Percentiles rank a stretch among this genome's conserved stretches.
These are phyloP conservation scores for Dromococcyx pavoninus DNA, from an alignment of 2,797 vertebrate species.

Conservation along the genomic window DNA sequence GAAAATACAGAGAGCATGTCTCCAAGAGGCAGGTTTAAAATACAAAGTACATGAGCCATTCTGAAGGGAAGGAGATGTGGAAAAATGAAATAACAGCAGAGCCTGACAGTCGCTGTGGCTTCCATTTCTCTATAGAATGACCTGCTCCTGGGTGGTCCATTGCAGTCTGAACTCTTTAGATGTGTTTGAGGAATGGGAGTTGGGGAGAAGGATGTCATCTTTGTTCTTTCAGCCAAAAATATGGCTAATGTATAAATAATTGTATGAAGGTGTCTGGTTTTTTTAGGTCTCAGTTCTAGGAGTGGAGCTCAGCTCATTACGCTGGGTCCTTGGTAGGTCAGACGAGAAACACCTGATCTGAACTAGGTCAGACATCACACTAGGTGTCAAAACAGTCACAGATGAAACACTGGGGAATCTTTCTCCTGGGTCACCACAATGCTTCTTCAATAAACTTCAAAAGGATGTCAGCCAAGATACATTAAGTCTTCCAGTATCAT, in stretches of 20 bases:
- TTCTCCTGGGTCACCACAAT: not conserved
- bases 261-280: not conserved
- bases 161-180: not conserved
- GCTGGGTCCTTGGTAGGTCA: not conserved
- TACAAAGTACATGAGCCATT: rapidly evolving
- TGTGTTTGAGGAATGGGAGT: not conserved
- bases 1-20: not conserved
- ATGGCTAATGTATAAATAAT: not conserved
- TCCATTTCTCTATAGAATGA: not conserved
- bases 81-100: not conserved
- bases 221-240: slow-evolving; percentile 41
- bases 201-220: not conserved
- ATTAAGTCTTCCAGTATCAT: not conserved
- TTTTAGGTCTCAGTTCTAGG: not conserved
- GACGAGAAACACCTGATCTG: not conserved
- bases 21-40: not conserved
- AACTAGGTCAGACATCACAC: not conserved
- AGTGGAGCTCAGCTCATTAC: not conserved
- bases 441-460: not conserved
- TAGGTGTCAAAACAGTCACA: not conserved
- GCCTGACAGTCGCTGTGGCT: not conserved
- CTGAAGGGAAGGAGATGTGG: not conserved
- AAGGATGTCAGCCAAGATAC: not conserved
- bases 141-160: not conserved
- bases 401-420: not conserved